A percentile compares a stretch with the other conserved stretches of the same genome.
Conservation (phyloP, 2,113 vertebrate species). For the Lophotis ruficrista region DNA sequence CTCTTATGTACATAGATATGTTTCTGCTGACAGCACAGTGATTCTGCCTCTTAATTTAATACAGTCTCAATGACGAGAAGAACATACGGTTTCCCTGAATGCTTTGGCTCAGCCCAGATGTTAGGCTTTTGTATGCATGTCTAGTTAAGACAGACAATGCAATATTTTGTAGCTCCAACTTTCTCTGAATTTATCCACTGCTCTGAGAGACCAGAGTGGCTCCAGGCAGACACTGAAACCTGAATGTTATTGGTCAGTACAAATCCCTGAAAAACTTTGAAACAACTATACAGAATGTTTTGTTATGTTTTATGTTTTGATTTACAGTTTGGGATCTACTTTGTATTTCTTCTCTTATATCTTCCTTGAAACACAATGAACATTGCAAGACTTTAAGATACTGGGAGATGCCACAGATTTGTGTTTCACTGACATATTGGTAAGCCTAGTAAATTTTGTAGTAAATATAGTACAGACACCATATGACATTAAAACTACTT, state of each 20-base stretch:
- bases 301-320: not conserved
- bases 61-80: not conserved
- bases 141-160: not conserved
- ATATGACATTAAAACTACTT: not conserved
- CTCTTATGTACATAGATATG: not conserved
- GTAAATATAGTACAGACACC: not conserved
- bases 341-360: not conserved
- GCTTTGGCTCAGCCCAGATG: not conserved
- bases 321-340: not conserved
- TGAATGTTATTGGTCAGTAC: not conserved
- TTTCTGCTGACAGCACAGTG: not conserved
- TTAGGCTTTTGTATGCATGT: not conserved
- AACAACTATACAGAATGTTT: not conserved
- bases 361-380: not conserved
- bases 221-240: not conserved
- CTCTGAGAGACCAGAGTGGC: not conserved
- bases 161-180: not conserved
- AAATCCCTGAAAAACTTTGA: not conserved
- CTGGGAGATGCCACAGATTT: not conserved
- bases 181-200: not conserved
- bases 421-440: not conserved
- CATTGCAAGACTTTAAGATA: not conserved
- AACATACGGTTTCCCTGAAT: not conserved
- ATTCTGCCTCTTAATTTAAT: not conserved
- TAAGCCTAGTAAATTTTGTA: not conserved